Evolutionary conservation across 2,113 vertebrate species (phyloP), one percentile per base, ranked within the genome.

Genomic region (Brachirus orientalis): DNA sequence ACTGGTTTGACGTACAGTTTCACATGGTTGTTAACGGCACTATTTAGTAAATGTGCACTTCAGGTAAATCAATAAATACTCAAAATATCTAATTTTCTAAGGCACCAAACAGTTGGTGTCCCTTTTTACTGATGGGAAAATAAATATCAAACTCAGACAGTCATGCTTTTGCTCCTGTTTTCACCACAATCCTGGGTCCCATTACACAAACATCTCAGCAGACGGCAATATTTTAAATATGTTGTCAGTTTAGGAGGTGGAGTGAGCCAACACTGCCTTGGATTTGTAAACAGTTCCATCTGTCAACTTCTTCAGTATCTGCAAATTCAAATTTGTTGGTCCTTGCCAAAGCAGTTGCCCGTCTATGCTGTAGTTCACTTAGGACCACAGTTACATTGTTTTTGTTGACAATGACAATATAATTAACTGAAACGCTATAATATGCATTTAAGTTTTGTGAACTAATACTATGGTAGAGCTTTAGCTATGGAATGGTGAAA

Each of bases 261-360:
- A 61, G 50, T 46, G 35, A 82, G 65, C 55, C 46, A 54, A 63
- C 74, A 72, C 78, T 72, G 64, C 47, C 47, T 79, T 47, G 61
- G 65, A 60, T 77, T 72, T 66, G n/a, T 37, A 55, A 63, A 40
- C 47, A 60, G 52, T 75, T 46, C 58, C 62, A 67, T 76, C 54
- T 71, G 56, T 53, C 61, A 55, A 62, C 36, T 45, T 72, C 22
- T 67, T 45, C 73, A 45, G 38, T 28, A 38, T 46, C 22, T n/a
- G 47, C 8, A 70, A 68, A 79, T 79, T 47, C 44, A 74, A 71
- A 72, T 50, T 20, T 71, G 61, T 17, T 61, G 54, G 63, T 69
- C 43, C 8, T 37, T 5, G 19, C n/a, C 62, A 3, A 58, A 65
- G 51, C 8, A 52, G 17, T 64, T 59, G 22, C 6, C 14, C 13